A percentile compares a stretch with the other conserved stretches of the same genome.
Evolutionary conservation across 2,888 invertebrate genomes (phyloP).

Genomic region (Drepana falcataria): DNA sequence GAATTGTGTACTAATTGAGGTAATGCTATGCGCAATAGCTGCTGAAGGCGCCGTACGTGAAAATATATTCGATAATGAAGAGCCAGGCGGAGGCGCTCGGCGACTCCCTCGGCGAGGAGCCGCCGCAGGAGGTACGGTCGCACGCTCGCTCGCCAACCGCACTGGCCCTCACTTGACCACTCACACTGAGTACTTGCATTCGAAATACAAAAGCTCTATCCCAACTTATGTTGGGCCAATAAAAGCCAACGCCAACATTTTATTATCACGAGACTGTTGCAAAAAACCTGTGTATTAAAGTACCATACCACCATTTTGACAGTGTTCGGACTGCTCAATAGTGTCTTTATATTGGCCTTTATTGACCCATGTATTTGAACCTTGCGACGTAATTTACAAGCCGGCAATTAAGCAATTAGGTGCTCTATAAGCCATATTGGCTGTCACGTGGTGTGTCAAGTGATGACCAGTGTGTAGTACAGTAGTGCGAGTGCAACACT

Average conservation of each 20-base stretch:
- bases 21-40: conserved; percentile 80
- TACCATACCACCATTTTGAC: too few relatives aligned
- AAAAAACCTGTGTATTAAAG: too few relatives aligned
- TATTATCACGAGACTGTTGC: too few relatives aligned
- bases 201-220: too few relatives aligned
- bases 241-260: not conserved
- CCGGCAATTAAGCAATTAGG: not conserved
- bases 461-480: conserved; percentile 29
- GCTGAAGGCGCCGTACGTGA: conserved; percentile 97
- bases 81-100: conserved; percentile 86
- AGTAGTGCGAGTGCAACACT: conserved; percentile 42
- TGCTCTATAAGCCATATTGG: not conserved
- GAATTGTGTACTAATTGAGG: conserved; percentile 10
- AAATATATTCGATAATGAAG: conserved; percentile 97
- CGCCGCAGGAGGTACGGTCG: conserved; percentile 64
- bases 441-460: conserved; percentile 10
- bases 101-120: conserved; percentile 74
- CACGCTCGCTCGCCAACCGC: conserved; percentile 12
- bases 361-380: not conserved
- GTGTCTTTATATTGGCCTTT: not conserved
- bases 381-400: not conserved
- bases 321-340: too few relatives aligned
- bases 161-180: not conserved
- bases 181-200: too few relatives aligned
- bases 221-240: not conserved